Evolutionary conservation across 1,140 invertebrate species (phyloP).

Genomic region (Zaprionus ornatus): DNA sequence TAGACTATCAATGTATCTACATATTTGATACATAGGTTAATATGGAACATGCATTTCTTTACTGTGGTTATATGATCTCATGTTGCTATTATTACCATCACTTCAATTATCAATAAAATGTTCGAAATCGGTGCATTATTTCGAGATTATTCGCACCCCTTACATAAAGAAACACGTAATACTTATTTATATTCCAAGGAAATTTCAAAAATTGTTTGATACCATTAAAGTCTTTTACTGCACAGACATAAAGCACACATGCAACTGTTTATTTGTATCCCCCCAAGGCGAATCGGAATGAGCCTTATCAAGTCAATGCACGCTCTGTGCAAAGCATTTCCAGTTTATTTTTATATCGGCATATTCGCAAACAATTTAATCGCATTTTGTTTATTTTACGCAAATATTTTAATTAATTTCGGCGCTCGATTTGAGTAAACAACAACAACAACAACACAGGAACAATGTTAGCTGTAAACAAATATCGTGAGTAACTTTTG

Average conservation of each 20-base stretch:
- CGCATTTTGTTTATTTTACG: not conserved
- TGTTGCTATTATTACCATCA: no score
- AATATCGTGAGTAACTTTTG: not conserved
- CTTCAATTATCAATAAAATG: no score
- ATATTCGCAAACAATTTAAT: not conserved
- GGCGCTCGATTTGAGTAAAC: not conserved
- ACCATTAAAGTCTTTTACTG: no score
- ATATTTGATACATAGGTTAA: no score
- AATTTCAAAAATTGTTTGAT: not conserved
- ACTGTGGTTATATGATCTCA: no score
- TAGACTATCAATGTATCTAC: no score
- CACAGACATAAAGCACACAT: no score
- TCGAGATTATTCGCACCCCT: no score
- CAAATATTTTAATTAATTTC: conserved; percentile 8
- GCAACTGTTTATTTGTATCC: not conserved
- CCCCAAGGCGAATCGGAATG: not conserved
- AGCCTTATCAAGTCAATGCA: conserved; percentile 1
- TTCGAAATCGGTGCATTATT: no score
- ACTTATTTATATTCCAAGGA: not conserved
- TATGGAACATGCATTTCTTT: no score
- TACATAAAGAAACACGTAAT: no score
- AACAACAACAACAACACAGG: not conserved
- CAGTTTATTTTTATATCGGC: not conserved
- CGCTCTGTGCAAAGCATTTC: not conserved
- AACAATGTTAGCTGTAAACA: not conserved